Evolutionary conservation across 1,140 invertebrate species (phyloP), one percentile per base, ranked within the genome.

Genomic region (Chrysoperla carnea): DNA sequence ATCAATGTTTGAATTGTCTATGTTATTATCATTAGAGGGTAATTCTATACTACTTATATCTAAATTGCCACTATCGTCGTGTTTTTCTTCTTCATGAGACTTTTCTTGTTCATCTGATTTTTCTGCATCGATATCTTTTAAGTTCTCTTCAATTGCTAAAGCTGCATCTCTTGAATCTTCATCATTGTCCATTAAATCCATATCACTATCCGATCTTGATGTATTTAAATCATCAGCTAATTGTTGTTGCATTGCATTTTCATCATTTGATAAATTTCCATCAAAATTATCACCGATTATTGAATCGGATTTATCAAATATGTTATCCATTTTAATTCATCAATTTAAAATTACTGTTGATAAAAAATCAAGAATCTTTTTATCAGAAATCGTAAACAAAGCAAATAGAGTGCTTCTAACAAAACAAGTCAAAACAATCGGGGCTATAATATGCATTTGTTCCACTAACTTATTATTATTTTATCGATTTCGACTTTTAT

Each of bases 191-290:
- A 53, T 50, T 11, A 44, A 43, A 36, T 58, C 53, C 13, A 50
- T 55, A 36, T 58, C 53, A 14, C 51, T 56, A 45, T 56, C 54
- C 5, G 55, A 57, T 47, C 56, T 50, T 11, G 45, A 39, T 29
- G 39, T 46, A 37, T 51, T 51, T 23, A 55, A 40, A 35, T 57
- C 55, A 42, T 54, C 31, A 33, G 31, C 31, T 6, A 33, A 12
- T 6, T 33, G 31, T 12, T 33, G 31, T 33, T 33, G 31, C 8
- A 11, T 33, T 11, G 8, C 8, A 33, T 33, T 12, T 11, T 33
- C 8, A 33, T 33, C n/a, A 11, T 33, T 12, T 33, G n/a, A 33
- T 9, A 12, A 33, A 33, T 33, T 12, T 33, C n/a, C n/a, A 33
- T 33, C 31, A 33, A 33, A 33, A 33, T 11, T 33, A 33, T 33